Evolutionary conservation across 2,113 vertebrate species (phyloP), one percentile per base, ranked within the genome.

Genomic region (Saiga tatarica): DNA sequence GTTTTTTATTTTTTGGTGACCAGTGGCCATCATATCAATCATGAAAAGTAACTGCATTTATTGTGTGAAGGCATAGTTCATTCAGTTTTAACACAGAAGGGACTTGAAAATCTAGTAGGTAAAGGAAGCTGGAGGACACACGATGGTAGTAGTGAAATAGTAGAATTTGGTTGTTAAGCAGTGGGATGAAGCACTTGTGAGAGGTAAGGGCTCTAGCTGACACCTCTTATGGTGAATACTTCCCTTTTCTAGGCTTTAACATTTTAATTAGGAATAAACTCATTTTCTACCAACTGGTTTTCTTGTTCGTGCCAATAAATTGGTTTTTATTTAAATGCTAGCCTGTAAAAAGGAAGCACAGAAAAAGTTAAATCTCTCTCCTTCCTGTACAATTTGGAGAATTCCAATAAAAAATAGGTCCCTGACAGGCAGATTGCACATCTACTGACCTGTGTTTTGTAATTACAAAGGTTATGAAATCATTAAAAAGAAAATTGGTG

Each of bases 391-490:
- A 79, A n/a, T 92, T 89, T 92, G 39, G 59, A 89, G 55, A 88
- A 89, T 78, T 84, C 36, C 55, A 89, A 15, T 83, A 74, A 95
- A 83, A 91, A 88, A 28, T 25, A 92, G 47, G 47, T 55, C 74
- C 39, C 8, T 67, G 64, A 50, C 19, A 85, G 57, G 64, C 55
- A 95, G 52, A 59, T 36, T 95, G 42, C 52, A n/a, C 23, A n/a
- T 21, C 19, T 2, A 33, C 26, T 79, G 26, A 17, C 88, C 96
- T 92, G 25, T 82, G 42, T 57, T 95, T 85, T 89, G 53, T 9
- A 30, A 71, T n/a, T 64, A 36, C 50, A 91, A 39, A 94, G 60
- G 55, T 95, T 78, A 86, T 92, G 55, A 93, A 85, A 95, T 92
- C 96, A 89, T 52, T 11, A 36, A n/a, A 94, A 87, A 60, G 64